A percentile compares a stretch with the other conserved stretches of the same genome.
Conservation (phyloP, 2,797 vertebrate species). For the Hybognathus amarus region DNA sequence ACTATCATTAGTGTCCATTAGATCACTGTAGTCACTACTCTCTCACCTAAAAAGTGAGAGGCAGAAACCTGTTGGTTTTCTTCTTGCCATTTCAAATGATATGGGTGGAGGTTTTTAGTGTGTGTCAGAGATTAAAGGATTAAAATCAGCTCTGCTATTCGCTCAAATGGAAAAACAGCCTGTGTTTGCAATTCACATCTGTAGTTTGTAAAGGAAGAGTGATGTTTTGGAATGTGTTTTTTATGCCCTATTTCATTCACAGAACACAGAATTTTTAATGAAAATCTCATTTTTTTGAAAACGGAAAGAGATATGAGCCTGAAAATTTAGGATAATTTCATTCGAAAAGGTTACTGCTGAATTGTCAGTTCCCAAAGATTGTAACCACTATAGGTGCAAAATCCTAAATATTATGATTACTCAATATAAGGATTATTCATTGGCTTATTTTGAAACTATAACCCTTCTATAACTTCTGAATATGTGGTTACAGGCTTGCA, state of each 20-base stretch:
- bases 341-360: neutral
- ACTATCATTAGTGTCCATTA: conserved; percentile 22
- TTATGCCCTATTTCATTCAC: neutral
- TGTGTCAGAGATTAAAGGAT: neutral
- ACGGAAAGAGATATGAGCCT: neutral
- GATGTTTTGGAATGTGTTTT: neutral
- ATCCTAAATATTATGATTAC: neutral
- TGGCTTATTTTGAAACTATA: neutral
- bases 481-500: neutral
- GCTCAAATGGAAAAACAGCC: conserved; percentile 12
- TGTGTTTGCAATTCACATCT: neutral
- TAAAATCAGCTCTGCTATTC: neutral
- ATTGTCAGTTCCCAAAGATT: neutral
- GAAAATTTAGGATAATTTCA: no score
- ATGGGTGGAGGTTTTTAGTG: conserved; percentile 12
- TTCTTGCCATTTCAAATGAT: conserved; percentile 14
- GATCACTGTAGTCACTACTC: conserved; percentile 54
- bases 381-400: neutral
- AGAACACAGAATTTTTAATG: neutral
- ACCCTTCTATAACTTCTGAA: neutral
- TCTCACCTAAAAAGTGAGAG: conserved; percentile 25
- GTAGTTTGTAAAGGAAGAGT: neutral
- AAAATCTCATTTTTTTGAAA: neutral
- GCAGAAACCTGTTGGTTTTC: conserved; percentile 21
- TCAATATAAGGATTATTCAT: neutral